These are phyloP conservation scores for Sminthurinus signatus DNA, from an alignment of 1,140 invertebrate species.

Conservation along the genomic window DNA sequence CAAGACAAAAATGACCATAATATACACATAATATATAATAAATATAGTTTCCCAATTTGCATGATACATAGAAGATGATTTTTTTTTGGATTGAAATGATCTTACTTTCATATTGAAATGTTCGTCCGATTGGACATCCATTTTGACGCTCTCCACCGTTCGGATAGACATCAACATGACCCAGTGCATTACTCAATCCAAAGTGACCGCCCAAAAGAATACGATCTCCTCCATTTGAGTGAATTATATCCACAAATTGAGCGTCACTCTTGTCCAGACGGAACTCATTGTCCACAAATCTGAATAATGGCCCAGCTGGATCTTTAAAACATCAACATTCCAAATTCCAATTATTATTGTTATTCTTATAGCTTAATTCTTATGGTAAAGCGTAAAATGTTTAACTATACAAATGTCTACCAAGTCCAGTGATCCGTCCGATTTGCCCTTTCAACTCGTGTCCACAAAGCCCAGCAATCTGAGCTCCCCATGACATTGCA, in stretches of 20 bases:
- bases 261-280: conserved; percentile 35
- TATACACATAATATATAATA: background rate
- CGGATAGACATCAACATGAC: conserved; percentile 34
- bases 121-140: conserved; percentile 17
- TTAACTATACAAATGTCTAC: conserved; percentile 7
- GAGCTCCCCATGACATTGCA: conserved; percentile 19
- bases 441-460: conserved; percentile 22
- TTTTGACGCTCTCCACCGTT: conserved; percentile 31
- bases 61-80: background rate
- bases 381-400: no score
- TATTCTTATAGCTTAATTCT: no score
- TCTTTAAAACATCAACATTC: no score
- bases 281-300: conserved; percentile 30
- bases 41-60: background rate
- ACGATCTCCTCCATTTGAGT: conserved; percentile 25
- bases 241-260: conserved; percentile 38
- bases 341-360: background rate
- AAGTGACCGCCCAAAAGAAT: conserved; percentile 24
- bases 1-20: background rate
- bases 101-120: conserved; percentile 27
- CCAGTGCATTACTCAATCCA: conserved; percentile 20
- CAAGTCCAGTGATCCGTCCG: conserved; percentile 36
- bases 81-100: background rate
- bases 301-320: conserved; percentile 35
- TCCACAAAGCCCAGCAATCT: conserved; percentile 30